Evolutionary conservation across 2,888 invertebrate genomes (phyloP).

Genomic region (Listrodromus nycthemerus): DNA sequence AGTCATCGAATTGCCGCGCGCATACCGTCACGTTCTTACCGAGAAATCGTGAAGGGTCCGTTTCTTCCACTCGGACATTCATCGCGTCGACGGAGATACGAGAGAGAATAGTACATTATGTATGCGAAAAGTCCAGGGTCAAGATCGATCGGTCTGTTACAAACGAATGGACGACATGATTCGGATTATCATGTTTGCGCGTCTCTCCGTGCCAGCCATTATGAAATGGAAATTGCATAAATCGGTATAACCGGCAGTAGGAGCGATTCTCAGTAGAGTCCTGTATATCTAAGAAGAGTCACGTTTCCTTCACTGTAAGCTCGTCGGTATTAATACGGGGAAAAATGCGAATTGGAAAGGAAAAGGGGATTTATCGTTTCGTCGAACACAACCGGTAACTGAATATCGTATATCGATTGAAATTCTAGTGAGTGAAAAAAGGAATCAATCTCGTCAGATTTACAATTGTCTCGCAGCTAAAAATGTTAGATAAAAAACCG

Average conservation of each 20-base stretch:
- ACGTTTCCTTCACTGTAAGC: conserved; percentile 22
- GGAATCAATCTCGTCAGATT: too few relatives aligned
- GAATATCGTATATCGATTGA: not conserved
- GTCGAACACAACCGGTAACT: conserved; percentile 6
- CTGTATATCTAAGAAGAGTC: conserved; percentile 33
- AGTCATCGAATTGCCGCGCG: conserved; percentile 45
- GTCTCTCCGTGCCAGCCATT: conserved; percentile 31
- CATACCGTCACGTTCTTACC: conserved; percentile 53
- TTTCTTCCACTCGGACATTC: not conserved
- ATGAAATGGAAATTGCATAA: conserved; percentile 46
- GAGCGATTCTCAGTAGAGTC: not conserved
- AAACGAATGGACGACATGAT: conserved; percentile 14
- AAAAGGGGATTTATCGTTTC: conserved; percentile 28
- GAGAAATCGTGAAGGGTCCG: conserved; percentile 35
- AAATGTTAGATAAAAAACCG: too few relatives aligned
- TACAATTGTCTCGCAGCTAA: too few relatives aligned
- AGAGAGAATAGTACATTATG: conserved; percentile 7
- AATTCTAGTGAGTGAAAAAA: not conserved
- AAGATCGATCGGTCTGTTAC: conserved; percentile 47
- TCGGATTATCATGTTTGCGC: not conserved
- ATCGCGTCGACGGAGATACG: conserved; percentile 5
- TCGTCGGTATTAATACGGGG: not conserved
- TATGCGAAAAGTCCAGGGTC: conserved; percentile 54
- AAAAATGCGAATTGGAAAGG: conserved; percentile 23
- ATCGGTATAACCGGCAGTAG: conserved; percentile 24